These are phyloP conservation scores for Limnodromus scolopaceus DNA, from an alignment of 2,797 vertebrate genomes.

Conservation along the genomic window DNA sequence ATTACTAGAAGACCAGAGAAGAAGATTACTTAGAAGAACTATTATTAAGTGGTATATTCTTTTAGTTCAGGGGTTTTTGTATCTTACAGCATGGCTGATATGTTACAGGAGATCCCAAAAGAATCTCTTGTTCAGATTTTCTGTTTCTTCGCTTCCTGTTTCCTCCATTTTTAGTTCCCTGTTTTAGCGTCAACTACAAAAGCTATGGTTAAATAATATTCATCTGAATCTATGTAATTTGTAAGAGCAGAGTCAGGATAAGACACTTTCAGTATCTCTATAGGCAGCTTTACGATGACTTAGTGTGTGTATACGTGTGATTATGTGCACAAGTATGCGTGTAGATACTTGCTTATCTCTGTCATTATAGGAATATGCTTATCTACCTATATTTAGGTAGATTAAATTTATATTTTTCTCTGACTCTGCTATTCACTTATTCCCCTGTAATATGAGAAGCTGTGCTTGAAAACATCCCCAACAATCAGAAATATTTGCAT, in stretches of 20 bases:
- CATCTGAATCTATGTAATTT: background rate
- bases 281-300: background rate
- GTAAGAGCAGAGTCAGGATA: background rate
- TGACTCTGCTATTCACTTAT: background rate
- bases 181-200: background rate
- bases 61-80: background rate
- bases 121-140: background rate
- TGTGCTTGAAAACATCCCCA: background rate
- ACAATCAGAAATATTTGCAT: background rate
- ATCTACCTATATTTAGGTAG: background rate
- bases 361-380: background rate
- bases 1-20: background rate
- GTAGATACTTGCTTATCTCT: background rate
- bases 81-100: background rate
- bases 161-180: background rate
- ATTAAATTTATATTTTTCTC: background rate
- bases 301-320: rapidly evolving
- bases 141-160: background rate
- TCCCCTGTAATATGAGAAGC: background rate
- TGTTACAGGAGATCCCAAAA: background rate
- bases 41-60: background rate
- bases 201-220: background rate
- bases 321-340: background rate
- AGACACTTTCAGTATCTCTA: background rate
- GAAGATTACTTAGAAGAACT: background rate